phyloP scores from a whole-genome alignment of 2,888 invertebrate species.

The Junonia oenone region DNA sequence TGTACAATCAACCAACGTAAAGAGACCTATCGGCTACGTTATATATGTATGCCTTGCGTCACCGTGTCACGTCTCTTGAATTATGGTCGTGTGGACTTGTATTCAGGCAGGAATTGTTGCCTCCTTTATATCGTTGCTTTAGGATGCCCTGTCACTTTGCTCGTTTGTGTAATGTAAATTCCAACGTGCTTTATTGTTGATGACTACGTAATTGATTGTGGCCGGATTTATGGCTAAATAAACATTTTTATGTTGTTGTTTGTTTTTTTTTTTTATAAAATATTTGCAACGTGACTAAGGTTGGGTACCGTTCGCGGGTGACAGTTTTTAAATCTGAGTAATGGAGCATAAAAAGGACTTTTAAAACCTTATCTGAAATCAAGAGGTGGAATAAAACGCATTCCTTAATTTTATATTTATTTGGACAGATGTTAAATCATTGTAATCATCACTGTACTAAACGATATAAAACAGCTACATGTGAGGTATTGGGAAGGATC shows the following conservation, averaged over 20 bases:
- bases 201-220: constrained; percentile 60
- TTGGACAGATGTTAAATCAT: constrained; percentile 15
- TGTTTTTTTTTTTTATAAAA: constrained; percentile 31
- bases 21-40: constrained; percentile 33
- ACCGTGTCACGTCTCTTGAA: constrained; percentile 27
- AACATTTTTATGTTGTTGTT: constrained; percentile 31
- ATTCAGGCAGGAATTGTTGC: constrained; percentile 56
- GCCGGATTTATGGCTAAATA: constrained; percentile 46
- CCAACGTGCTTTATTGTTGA: constrained; percentile 62
- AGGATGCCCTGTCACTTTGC: constrained; percentile 57
- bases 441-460: not conserved
- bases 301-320: constrained; percentile 21
- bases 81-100: constrained; percentile 39
- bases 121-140: constrained; percentile 64
- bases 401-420: constrained; percentile 22
- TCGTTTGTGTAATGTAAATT: constrained; percentile 61
- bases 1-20: constrained; percentile 45
- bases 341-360: constrained; percentile 23
- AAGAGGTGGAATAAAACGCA: constrained; percentile 23
- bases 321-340: constrained; percentile 28
- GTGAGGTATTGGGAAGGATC: not conserved
- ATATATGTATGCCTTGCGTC: constrained; percentile 27
- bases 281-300: constrained; percentile 36
- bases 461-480: not conserved
- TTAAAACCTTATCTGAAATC: constrained; percentile 23